These are phyloP conservation scores for Patella pellucida DNA, from an alignment of 2,888 invertebrate genomes.

Conservation along the genomic window DNA sequence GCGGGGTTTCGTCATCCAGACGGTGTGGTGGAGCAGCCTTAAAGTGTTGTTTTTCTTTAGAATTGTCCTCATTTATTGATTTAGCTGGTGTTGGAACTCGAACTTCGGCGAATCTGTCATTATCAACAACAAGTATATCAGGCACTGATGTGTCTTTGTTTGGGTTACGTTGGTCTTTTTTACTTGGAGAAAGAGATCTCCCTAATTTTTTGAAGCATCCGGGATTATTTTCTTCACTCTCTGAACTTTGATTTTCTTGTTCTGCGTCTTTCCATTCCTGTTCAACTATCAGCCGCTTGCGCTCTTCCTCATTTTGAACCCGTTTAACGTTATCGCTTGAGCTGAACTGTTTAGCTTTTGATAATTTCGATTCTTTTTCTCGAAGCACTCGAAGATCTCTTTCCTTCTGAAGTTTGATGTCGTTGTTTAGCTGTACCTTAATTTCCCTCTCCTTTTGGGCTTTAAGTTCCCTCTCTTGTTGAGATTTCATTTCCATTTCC, in stretches of 20 bases:
- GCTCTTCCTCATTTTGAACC: no score
- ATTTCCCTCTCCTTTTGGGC: conserved; percentile 9
- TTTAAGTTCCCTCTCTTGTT: not conserved
- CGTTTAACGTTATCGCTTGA: no score
- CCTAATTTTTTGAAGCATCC: not conserved
- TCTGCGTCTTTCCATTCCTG: no score
- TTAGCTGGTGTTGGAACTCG: not conserved
- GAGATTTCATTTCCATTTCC: not conserved
- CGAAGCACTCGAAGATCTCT: no score
- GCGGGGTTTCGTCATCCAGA: not conserved
- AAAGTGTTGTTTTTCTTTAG: not conserved
- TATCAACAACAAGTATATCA: not conserved
- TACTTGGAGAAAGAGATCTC: not conserved
- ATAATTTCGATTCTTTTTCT: not conserved
- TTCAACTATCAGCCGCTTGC: no score
- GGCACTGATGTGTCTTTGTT: not conserved
- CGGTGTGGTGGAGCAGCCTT: not conserved
- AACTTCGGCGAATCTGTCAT: not conserved
- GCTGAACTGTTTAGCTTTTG: conserved; percentile 14
- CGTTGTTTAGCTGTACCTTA: not conserved
- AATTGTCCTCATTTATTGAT: not conserved
- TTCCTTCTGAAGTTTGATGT: no score
- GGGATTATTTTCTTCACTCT: not conserved
- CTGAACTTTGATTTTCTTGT: no score
- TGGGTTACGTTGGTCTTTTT: not conserved